Conservation (phyloP, 2,797 vertebrate genomes). For the Labroides dimidiatus region DNA sequence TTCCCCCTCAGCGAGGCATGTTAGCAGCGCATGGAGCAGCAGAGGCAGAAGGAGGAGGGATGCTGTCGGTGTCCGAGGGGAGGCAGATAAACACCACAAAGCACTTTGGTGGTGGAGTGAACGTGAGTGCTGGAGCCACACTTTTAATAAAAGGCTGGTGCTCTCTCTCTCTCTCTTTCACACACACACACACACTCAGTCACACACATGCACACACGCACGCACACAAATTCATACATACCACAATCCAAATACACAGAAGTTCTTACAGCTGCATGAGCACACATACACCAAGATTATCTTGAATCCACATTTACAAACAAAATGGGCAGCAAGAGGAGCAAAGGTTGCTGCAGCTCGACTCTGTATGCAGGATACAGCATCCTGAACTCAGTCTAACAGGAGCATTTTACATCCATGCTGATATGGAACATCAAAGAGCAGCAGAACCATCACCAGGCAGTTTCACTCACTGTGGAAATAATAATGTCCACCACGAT, state of each 20-base stretch:
- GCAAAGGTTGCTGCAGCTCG: slow-evolving; percentile 61
- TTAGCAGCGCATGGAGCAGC: slow-evolving; percentile 67
- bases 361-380: slow-evolving; percentile 38
- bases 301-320: slow-evolving; percentile 55
- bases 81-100: slow-evolving; percentile 86
- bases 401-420: slow-evolving; percentile 70
- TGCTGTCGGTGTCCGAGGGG: slow-evolving; percentile 81
- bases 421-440: slow-evolving; percentile 79
- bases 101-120: slow-evolving; percentile 85
- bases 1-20: slow-evolving; percentile 62
- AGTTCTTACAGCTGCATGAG: slow-evolving; percentile 18
- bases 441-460: slow-evolving; percentile 68
- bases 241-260: slow-evolving; percentile 45
- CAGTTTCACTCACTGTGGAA: slow-evolving; percentile 69
- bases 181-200: slow-evolving; percentile 51
- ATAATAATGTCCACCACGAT: slow-evolving; percentile 61
- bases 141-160: slow-evolving; percentile 82
- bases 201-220: slow-evolving; percentile 27
- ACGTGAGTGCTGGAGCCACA: slow-evolving; percentile 87
- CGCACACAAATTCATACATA: slow-evolving; percentile 52
- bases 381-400: slow-evolving; percentile 55
- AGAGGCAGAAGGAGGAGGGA: slow-evolving; percentile 75
- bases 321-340: slow-evolving; percentile 53
- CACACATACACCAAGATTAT: slow-evolving; percentile 24
- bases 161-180: slow-evolving; percentile 71